phyloP scores from a whole-genome alignment of 2,888 invertebrate genomes.

The Dendrolimus pini region DNA sequence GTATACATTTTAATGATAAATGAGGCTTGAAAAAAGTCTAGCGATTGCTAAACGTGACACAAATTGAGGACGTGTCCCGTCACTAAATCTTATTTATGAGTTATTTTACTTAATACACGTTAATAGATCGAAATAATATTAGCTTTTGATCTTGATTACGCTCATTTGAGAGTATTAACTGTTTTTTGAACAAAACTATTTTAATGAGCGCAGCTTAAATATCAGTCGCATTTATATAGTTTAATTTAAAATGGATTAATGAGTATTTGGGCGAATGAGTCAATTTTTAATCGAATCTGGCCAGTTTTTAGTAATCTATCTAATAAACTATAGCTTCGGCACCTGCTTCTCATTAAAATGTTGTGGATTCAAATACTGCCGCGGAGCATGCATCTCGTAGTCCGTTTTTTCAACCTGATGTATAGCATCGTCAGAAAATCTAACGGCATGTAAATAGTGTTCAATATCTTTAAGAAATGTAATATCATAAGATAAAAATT shows the following conservation, averaged over 20 bases:
- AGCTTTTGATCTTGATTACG: slow-evolving; percentile 63
- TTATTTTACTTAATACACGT: slow-evolving; percentile 56
- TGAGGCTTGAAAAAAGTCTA: slow-evolving; percentile 57
- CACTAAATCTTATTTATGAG: slow-evolving; percentile 62
- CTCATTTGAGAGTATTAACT: slow-evolving; percentile 51
- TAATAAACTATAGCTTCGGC: too few relatives aligned
- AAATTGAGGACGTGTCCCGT: slow-evolving; percentile 58
- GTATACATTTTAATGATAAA: slow-evolving; percentile 60
- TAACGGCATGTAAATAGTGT: too few relatives aligned
- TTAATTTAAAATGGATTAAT: slow-evolving; percentile 38
- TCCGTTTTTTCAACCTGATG: too few relatives aligned
- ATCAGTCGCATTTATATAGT: slow-evolving; percentile 29
- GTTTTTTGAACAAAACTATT: slow-evolving; percentile 39
- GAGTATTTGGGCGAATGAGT: slow-evolving; percentile 8
- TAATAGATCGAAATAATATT: slow-evolving; percentile 53
- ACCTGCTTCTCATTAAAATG: too few relatives aligned
- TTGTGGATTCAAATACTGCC: too few relatives aligned
- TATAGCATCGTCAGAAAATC: too few relatives aligned
- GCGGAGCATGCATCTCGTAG: too few relatives aligned
- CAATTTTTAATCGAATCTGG: not conserved
- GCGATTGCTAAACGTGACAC: slow-evolving; percentile 57
- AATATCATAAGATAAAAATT: too few relatives aligned
- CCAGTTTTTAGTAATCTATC: not conserved
- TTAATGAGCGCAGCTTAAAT: slow-evolving; percentile 38
- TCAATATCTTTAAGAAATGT: too few relatives aligned